Evolutionary conservation across 2,797 vertebrate species (phyloP), one percentile per base, ranked within the genome.

Genomic region (Epinephelus coioides): DNA sequence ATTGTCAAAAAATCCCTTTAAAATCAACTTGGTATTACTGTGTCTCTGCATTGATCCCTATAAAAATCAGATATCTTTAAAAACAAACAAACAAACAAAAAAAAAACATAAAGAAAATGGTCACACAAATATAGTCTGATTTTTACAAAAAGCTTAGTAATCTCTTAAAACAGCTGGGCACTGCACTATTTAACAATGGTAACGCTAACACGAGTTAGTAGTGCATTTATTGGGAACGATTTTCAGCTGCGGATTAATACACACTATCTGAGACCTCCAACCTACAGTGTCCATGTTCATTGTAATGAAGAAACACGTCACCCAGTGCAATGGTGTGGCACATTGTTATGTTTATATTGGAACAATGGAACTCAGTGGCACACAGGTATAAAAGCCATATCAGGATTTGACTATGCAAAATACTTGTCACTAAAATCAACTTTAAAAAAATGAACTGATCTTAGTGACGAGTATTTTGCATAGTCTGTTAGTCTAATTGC

Each of bases 281-380:
- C 14, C 47, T 18, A 8, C 11, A 46, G 14, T 17, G 3, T 1
- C 6, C 6, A 18, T 55, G 64, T 56, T 50, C 10, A 38, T 14
- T 18, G 2, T 50, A 55, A 65, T 69, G 47, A 74, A 56, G 53
- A 34, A 30, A 54, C 15, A 62, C n/a, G 34, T 59, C 57, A n/a
- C 50, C n/a, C 17, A 38, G 34, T 34, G 44, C 14, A 40, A 18
- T n/a, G 17, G 7, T n/a, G 10, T 18, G 23, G 25, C 54, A 40
- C 18, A 50, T 5, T 64, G 34, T 27, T 30, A 8, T 54, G 15
- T 54, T 62, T 19, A 4, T 57, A 30, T 43, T n/a, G 19, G 7
- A 54, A 47, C 55, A 57, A 15, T n/a, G 8, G 15, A 47, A n/a
- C 2, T 27, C 47, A 56, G 11, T 19, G 25, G 11, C 40, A 61